Evolutionary conservation across 30 jellyfish, hydroid and myxozoan species (phyloP).

Genomic region (Catostylus mosaicus): DNA sequence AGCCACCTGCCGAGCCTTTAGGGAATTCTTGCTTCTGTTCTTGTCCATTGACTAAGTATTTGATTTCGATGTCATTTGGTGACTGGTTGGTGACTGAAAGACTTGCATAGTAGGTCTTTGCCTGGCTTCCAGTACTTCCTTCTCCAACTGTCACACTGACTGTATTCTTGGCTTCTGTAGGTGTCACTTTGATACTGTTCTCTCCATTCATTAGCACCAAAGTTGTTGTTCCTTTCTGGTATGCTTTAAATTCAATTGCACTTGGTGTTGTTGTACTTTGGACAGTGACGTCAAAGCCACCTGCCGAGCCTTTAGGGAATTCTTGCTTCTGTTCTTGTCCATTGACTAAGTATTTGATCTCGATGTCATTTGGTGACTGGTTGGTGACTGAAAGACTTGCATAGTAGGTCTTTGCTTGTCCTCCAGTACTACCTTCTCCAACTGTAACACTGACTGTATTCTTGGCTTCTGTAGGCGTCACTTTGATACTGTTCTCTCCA

Average conservation of each 20-base stretch:
- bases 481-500: slow-evolving; percentile 27
- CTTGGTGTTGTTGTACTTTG: slow-evolving; percentile 37
- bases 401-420: slow-evolving; percentile 34
- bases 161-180: slow-evolving; percentile 17
- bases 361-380: slow-evolving; percentile 45
- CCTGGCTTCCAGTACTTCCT: slow-evolving; percentile 29
- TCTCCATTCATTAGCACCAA: slow-evolving; percentile 46
- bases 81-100: slow-evolving; percentile 40
- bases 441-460: slow-evolving; percentile 11
- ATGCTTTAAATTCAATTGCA: slow-evolving; percentile 65
- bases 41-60: slow-evolving; percentile 22
- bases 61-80: slow-evolving; percentile 17
- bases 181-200: slow-evolving; percentile 25
- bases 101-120: slow-evolving; percentile 37
- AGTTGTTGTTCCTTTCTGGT: slow-evolving; percentile 55
- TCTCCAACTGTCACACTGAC: slow-evolving; percentile 28
- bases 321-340: slow-evolving; percentile 45
- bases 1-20: slow-evolving; percentile 21
- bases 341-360: slow-evolving; percentile 17
- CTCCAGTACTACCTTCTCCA: slow-evolving; percentile 16
- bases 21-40: slow-evolving; percentile 50
- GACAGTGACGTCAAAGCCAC: slow-evolving; percentile 34
- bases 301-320: slow-evolving; percentile 10
- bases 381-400: slow-evolving; percentile 52
- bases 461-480: slow-evolving; percentile 59